phyloP scores from a whole-genome alignment of 2,888 invertebrate genomes.

The Platycheirus rosarum region DNA sequence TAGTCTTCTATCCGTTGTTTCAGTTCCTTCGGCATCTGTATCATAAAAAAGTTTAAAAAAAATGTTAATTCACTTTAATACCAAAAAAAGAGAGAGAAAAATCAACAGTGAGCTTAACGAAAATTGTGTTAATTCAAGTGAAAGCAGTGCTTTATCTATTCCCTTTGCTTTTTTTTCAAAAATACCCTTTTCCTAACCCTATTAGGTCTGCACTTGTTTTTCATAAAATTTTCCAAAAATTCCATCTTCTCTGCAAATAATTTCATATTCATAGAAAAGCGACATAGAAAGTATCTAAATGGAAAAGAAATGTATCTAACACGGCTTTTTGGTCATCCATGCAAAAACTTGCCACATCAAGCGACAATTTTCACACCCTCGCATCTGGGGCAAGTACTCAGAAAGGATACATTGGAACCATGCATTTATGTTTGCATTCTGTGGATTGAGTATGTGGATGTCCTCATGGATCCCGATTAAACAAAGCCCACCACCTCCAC shows the following conservation, averaged over 20 bases:
- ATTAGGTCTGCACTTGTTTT: slow-evolving; percentile 3
- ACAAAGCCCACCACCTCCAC: slow-evolving; percentile 28
- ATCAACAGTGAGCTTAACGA: slow-evolving; percentile 29
- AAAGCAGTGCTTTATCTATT: slow-evolving; percentile 36
- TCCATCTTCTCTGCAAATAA: background rate
- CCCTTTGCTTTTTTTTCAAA: background rate
- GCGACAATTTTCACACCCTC: slow-evolving; percentile 29
- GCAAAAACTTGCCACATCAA: slow-evolving; percentile 32
- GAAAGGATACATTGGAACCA: slow-evolving; percentile 20
- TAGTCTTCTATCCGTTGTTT: slow-evolving; percentile 98
- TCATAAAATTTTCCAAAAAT: slow-evolving; percentile 1
- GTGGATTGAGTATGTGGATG: background rate
- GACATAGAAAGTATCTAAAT: background rate
- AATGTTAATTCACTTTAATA: slow-evolving; percentile 29
- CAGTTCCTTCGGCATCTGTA: slow-evolving; percentile 92
- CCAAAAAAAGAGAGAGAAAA: slow-evolving; percentile 23
- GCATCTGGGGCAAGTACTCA: slow-evolving; percentile 29
- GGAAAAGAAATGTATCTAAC: slow-evolving; percentile 17
- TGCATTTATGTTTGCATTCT: no score
- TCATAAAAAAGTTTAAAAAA: slow-evolving; percentile 16
- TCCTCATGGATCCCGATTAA: slow-evolving; percentile 33
- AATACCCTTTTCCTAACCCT: background rate
- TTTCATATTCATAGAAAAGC: slow-evolving; percentile 4
- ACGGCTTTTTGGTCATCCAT: slow-evolving; percentile 33
- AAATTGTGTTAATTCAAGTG: slow-evolving; percentile 59